A percentile compares a stretch with the other conserved stretches of the same genome.
Evolutionary conservation across 2,888 invertebrate genomes (phyloP).

Genomic region (Sesia bembeciformis): DNA sequence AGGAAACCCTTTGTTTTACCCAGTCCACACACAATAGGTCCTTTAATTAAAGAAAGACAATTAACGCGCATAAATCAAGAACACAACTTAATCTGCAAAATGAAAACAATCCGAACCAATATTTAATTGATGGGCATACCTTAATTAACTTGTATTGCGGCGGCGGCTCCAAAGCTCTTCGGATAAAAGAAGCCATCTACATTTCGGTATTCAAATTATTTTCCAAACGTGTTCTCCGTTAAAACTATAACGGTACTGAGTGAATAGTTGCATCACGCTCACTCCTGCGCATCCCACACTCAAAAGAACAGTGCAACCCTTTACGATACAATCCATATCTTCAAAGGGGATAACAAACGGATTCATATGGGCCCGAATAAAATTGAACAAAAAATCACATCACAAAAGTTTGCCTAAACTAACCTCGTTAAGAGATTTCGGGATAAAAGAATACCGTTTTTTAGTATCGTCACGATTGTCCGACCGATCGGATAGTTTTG

Average conservation of each 20-base stretch:
- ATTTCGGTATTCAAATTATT: constrained; percentile 74
- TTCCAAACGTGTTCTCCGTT: constrained; percentile 65
- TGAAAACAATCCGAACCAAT: constrained; percentile 66
- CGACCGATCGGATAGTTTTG: constrained; percentile 66
- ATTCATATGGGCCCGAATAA: constrained; percentile 64
- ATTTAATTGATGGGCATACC: constrained; percentile 72
- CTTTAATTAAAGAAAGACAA: constrained; percentile 48
- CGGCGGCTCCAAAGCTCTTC: constrained; percentile 46
- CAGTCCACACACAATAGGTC: constrained; percentile 19
- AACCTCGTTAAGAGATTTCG: constrained; percentile 73
- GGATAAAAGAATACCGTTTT: constrained; percentile 72
- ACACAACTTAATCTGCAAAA: constrained; percentile 53
- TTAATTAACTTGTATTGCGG: constrained; percentile 72
- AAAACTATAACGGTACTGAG: constrained; percentile 37
- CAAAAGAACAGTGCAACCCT: constrained; percentile 53
- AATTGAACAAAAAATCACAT: constrained; percentile 63
- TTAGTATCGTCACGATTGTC: constrained; percentile 71
- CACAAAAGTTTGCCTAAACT: constrained; percentile 74
- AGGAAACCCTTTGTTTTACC: not conserved
- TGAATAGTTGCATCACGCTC: constrained; percentile 59
- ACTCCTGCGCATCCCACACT: constrained; percentile 50
- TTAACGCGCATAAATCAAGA: constrained; percentile 43
- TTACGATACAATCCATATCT: constrained; percentile 28
- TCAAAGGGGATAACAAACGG: constrained; percentile 58
- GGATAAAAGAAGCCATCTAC: constrained; percentile 72